Conservation (phyloP, 2,888 invertebrate genomes). For the Anoncus sp. region DNA sequence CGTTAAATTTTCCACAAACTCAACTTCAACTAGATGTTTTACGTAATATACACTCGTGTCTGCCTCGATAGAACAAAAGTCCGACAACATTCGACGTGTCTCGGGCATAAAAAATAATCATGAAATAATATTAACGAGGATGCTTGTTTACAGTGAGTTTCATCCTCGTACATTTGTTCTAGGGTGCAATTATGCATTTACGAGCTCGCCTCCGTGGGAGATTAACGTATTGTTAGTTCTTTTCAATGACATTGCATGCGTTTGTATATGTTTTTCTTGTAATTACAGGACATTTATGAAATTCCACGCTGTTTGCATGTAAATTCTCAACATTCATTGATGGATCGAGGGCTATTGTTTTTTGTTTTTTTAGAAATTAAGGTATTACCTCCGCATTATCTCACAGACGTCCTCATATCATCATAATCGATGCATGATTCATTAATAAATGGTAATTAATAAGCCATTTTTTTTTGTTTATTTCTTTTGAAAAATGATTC, state of each 20-base stretch:
- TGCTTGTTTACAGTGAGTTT: conserved; percentile 7
- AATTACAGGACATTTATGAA: background rate
- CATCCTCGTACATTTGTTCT: background rate
- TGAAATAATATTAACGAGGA: conserved; percentile 6
- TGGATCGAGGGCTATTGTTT: too few species aligned
- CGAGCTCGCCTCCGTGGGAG: background rate
- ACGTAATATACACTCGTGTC: background rate
- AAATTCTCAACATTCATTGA: background rate
- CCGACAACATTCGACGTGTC: background rate
- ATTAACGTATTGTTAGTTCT: background rate
- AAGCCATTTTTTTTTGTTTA: background rate
- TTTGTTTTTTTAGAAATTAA: too few species aligned
- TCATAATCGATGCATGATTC: too few species aligned
- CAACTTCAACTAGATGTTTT: background rate
- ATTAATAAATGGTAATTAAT: too few species aligned
- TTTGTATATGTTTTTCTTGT: background rate
- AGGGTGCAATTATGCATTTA: background rate
- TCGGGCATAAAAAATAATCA: background rate
- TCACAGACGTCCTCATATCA: too few species aligned
- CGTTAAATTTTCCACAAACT: conserved; percentile 49
- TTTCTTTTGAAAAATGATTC: background rate
- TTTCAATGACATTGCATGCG: background rate
- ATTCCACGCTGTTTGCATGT: background rate
- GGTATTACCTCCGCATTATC: too few species aligned
- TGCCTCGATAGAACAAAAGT: background rate